Percentiles rank a stretch among this genome's conserved stretches.
Evolutionary conservation across 2,113 vertebrate species (phyloP).

Genomic region (Phodopus roborovskii): DNA sequence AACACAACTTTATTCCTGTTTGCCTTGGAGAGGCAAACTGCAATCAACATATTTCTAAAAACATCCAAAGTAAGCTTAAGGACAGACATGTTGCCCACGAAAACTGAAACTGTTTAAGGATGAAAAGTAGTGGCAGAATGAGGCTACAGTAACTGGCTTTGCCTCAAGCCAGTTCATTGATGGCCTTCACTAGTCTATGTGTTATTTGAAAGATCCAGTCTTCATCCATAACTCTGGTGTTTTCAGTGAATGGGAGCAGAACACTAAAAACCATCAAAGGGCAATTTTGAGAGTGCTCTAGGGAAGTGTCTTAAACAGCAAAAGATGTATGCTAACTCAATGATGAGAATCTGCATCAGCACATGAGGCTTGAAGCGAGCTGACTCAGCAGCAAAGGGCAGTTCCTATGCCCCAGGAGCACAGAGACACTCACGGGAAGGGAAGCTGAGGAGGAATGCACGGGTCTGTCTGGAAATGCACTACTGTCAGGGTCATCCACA

Average conservation of each 20-base stretch:
- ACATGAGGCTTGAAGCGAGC: background rate
- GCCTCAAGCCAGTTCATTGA: slow-evolving; percentile 52
- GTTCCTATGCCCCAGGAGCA: background rate
- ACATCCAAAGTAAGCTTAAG: slow-evolving; percentile 47
- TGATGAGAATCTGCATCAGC: background rate
- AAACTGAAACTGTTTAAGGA: background rate
- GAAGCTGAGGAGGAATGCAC: fast-evolving
- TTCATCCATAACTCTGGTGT: slow-evolving; percentile 50
- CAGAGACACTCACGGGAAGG: background rate
- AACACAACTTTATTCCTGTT: slow-evolving; percentile 16
- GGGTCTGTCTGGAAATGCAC: background rate
- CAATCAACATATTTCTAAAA: slow-evolving; percentile 36
- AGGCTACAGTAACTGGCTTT: background rate
- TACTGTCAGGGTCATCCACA: background rate
- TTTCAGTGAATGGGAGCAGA: slow-evolving; percentile 40
- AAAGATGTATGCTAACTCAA: background rate
- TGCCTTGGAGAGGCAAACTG: slow-evolving; percentile 54
- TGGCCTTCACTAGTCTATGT: background rate
- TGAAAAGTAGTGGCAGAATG: background rate
- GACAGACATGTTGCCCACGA: slow-evolving; percentile 45
- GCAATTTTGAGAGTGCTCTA: background rate
- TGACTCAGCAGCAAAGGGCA: background rate
- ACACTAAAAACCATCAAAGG: background rate
- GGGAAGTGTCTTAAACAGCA: slow-evolving; percentile 14
- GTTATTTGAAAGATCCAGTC: slow-evolving; percentile 61